Percentiles rank a stretch among this genome's conserved stretches.
These are phyloP conservation scores for Caenorhabditis wallacei DNA, from an alignment of 2,888 invertebrate species.

Conservation along the genomic window DNA sequence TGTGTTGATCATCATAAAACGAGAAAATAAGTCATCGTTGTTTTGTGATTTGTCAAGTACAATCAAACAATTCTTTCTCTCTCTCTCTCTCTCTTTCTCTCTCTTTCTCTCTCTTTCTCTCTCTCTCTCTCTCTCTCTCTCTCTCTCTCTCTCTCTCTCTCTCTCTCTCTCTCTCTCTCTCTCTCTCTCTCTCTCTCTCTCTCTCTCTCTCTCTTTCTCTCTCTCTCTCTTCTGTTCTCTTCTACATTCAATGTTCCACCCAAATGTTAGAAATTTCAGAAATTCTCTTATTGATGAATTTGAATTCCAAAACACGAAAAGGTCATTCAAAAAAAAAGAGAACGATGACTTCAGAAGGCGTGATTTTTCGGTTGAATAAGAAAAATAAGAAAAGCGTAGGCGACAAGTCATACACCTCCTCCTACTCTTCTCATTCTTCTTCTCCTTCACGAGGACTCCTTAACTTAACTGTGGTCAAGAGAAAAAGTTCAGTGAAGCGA, in stretches of 20 bases:
- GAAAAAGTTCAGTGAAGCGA: conserved; percentile 32
- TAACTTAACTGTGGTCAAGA: conserved; percentile 34
- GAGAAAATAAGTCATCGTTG: background rate
- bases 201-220: no score
- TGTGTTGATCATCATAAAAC: background rate
- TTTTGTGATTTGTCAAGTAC: background rate
- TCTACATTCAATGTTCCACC: no score
- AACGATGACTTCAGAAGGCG: conserved; percentile 12
- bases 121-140: no score
- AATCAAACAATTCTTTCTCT: background rate
- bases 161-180: no score
- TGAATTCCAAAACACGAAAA: conserved; percentile 1
- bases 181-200: no score
- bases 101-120: no score
- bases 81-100: no score
- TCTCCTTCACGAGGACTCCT: conserved; percentile 4
- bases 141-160: no score
- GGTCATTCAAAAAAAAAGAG: conserved; percentile 14
- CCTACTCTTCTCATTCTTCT: no score
- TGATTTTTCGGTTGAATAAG: conserved; percentile 41
- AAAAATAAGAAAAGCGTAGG: conserved; percentile 26
- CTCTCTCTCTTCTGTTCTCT: no score
- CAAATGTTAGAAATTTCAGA: background rate
- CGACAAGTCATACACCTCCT: conserved; percentile 9
- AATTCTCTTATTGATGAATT: background rate